Base-by-base conservation (phyloP, 2,888 invertebrate genomes). In the Drosophila merina region DNA sequence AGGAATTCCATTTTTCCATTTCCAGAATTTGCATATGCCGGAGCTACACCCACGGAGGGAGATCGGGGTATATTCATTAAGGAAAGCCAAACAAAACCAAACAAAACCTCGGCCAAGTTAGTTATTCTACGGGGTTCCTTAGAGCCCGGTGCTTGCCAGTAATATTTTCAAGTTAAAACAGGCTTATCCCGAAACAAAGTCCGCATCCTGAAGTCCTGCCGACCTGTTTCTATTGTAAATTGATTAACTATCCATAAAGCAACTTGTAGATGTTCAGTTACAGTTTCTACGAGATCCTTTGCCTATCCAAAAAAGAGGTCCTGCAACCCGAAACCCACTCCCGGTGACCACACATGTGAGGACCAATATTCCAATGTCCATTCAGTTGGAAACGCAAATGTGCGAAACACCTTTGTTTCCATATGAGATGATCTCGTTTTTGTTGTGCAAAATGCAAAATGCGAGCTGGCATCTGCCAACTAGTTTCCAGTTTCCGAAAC, bases 81-180 rank as follows among this genome's bases (percentile, higher is more conserved):
- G 77, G 45, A 74, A 66, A 70, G 71, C 70, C 70, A 79, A 83
- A 79, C 76, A 64, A 74, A 63, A 64, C 63, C 36, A 70, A 79
- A 77, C 75, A 69, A 79, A 77, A 72, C 85, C 67, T 64, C 69
- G 58, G 62, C 72, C 86, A 79, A 83, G 85, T 81, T 84, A 81
- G 74, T 79, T 77, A 63, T 84, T 72, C 48, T 50, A 42, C 26
- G 47, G 20, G 49, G 31, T 28, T 31, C 38, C 44, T 55, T 14
- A 26, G 67, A 70, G 20, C 7, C 14, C 9, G 40, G 40, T 72
- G 50, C 52, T 77, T 74, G 63, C 74, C 54, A 44, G 80, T 79
- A 84, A 85, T 86, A 86, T 85, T 85, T 85, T 85, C 84, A 84
- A 85, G 84, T 85, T 86, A 85, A 86, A 85, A 84, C 74, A 74